Base-by-base conservation (phyloP, 2,888 invertebrate genomes). In the Syrphus vitripennis region DNA sequence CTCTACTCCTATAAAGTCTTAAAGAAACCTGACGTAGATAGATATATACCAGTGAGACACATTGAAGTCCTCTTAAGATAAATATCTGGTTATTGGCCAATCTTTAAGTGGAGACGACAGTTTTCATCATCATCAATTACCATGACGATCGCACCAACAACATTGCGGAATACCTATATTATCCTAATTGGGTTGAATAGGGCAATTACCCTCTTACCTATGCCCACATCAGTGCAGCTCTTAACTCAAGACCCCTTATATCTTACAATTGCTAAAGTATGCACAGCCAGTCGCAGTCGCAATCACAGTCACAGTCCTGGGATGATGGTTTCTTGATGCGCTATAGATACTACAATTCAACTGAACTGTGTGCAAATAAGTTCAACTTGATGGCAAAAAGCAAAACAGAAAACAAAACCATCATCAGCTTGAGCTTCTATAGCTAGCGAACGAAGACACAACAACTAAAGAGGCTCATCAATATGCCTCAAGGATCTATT, bases 401-500 rank as follows among this genome's bases (percentile, higher is more conserved):
- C 7, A 50, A 63, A 31, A 24, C 16, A 57, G 10, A 24, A 34
- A n/a, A 45, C 16, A 14, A 45, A 55, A 21, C 12, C 34, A 61
- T 14, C 7, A 42, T 9, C 29, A 31, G n/a, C n/a, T n/a, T n/a
- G n/a, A n/a, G n/a, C n/a, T n/a, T n/a, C n/a, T n/a, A n/a, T n/a
- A n/a, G n/a, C n/a, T n/a, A n/a, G n/a, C n/a, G n/a, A n/a, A 42
- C 31, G 34, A 63, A 42, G 65, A 70, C 67, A 55, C 65, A 71
- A 70, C 79, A 79, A 70, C 67, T 71, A 45, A 78, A 74, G 83
- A 74, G 78, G 53, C 77, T 82, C 82, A 82, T 86, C 81, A 86
- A 82, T 86, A 82, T 74, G 77, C 86, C 77, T 70, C 86, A 86
- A 86, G 77, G 82, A 86, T 84, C 86, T 78, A 86, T 82, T 82